Conservation (phyloP, 2,797 vertebrate species). For the Diplodus puntazzo region DNA sequence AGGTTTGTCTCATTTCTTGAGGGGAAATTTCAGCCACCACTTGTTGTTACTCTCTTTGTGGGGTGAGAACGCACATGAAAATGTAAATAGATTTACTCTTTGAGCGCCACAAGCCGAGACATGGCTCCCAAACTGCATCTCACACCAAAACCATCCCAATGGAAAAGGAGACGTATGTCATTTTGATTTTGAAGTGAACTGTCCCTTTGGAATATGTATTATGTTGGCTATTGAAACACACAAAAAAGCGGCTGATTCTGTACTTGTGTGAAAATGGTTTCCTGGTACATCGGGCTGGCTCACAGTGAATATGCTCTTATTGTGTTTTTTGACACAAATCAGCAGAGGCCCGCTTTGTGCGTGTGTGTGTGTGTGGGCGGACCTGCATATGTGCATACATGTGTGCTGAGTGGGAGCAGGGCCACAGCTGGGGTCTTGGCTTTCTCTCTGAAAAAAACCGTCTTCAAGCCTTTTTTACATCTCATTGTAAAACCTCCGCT, state of each 20-base stretch:
- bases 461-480: conserved; percentile 66
- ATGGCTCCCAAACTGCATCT: too few species aligned
- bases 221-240: background rate
- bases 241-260: too few species aligned
- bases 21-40: too few species aligned
- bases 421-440: conserved; percentile 69
- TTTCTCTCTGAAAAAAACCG: conserved; percentile 55
- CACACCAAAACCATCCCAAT: too few species aligned
- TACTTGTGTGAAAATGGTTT: background rate
- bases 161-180: too few species aligned
- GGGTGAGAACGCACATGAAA: too few species aligned
- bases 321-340: conserved; percentile 17
- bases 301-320: conserved; percentile 5
- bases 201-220: background rate
- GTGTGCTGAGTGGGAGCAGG: conserved; percentile 73
- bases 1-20: too few species aligned
- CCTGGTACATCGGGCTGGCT: background rate
- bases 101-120: too few species aligned
- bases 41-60: too few species aligned
- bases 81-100: too few species aligned
- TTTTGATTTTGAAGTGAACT: too few species aligned
- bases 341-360: conserved; percentile 52
- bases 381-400: conserved; percentile 70
- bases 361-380: conserved; percentile 68
- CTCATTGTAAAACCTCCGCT: conserved; percentile 38